Evolutionary conservation across 2,113 vertebrate species (phyloP).

Genomic region (Vulpes lagopus): DNA sequence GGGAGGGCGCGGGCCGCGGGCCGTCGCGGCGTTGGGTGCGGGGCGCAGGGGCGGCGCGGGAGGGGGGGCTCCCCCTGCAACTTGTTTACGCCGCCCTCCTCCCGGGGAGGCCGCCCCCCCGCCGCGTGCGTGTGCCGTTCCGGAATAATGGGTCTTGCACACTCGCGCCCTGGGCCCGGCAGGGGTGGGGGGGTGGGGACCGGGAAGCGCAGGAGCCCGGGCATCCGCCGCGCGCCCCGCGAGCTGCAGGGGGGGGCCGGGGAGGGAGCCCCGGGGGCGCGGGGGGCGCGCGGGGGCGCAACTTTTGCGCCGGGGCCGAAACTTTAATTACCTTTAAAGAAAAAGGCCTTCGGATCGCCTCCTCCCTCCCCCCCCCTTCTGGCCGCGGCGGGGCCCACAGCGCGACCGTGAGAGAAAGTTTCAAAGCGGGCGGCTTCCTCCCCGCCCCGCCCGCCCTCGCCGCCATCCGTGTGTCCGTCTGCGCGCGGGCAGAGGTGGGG

Average conservation of each 20-base stretch:
- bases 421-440: conserved; percentile 59
- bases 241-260: background rate
- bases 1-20: conserved; percentile 57
- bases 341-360: conserved; percentile 25
- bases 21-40: conserved; percentile 66
- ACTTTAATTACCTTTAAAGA: conserved; percentile 75
- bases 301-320: conserved; percentile 68
- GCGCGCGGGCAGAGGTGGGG: conserved; percentile 31
- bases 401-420: conserved; percentile 83
- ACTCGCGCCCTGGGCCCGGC: conserved; percentile 74
- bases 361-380: background rate
- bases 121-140: conserved; percentile 61
- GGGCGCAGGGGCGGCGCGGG: conserved; percentile 43
- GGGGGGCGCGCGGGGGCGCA: conserved; percentile 32
- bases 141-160: conserved; percentile 58
- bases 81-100: conserved; percentile 75
- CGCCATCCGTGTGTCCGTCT: background rate
- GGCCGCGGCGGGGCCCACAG: conserved; percentile 64
- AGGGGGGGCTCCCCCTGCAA: conserved; percentile 62
- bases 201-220: conserved; percentile 71
- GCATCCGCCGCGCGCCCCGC: conserved; percentile 77
- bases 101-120: conserved; percentile 32
- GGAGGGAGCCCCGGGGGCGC: background rate
- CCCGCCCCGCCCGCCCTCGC: background rate
- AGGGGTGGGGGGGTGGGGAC: conserved; percentile 74